These are phyloP conservation scores for Patella depressa DNA, from an alignment of 2,888 invertebrate species.

Conservation along the genomic window DNA sequence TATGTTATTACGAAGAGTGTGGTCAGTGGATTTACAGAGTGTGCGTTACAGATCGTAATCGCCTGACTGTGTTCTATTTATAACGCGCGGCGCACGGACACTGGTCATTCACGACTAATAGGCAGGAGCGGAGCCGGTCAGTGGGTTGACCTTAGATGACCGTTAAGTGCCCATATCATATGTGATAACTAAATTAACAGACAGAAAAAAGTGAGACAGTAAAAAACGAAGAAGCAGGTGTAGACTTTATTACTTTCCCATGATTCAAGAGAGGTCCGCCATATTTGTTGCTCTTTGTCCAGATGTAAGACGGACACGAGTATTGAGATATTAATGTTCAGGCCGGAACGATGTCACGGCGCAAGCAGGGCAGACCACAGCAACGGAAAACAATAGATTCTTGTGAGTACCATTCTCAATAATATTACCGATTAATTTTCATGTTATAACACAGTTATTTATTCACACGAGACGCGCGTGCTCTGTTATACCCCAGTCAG, in stretches of 20 bases:
- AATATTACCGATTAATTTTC: neutral
- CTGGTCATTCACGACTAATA: conserved; percentile 18
- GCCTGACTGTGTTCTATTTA: conserved; percentile 10
- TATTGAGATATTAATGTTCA: conserved; percentile 40
- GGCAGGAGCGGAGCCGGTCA: conserved; percentile 11
- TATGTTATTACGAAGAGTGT: too few species aligned
- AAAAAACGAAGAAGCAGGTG: conserved; percentile 29
- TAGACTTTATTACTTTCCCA: conserved; percentile 37
- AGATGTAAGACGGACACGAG: conserved; percentile 45
- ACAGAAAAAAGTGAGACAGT: conserved; percentile 34
- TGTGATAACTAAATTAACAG: conserved; percentile 34
- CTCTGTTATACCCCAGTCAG: too few species aligned
- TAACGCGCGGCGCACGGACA: conserved; percentile 19
- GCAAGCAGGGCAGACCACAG: conserved; percentile 72
- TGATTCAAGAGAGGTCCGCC: conserved; percentile 44
- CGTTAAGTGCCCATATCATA: conserved; percentile 28
- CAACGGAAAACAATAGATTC: conserved; percentile 70
- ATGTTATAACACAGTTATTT: too few species aligned
- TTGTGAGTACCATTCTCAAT: conserved; percentile 58
- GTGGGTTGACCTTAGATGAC: conserved; percentile 29
- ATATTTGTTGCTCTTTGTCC: conserved; percentile 60
- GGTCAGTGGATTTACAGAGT: neutral
- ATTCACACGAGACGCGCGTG: too few species aligned
- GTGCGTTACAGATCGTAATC: neutral
- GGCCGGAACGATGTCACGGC: conserved; percentile 50